Conservation (phyloP, 2,113 vertebrate genomes). For the Strigops habroptila region DNA sequence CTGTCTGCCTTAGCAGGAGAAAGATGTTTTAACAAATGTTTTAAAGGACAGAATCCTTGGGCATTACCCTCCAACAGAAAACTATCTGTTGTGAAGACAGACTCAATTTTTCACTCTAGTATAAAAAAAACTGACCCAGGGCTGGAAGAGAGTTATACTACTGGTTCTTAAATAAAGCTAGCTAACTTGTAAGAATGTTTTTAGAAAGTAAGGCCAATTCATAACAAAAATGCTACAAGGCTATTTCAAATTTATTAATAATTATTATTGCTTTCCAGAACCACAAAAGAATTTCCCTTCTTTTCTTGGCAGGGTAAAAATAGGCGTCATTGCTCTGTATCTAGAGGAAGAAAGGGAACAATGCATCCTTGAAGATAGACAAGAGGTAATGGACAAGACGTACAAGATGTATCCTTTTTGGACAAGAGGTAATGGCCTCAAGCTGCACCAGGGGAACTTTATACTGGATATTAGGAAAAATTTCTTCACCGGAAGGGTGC, state of each 20-base stretch:
- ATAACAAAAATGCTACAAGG: background rate
- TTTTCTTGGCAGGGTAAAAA: background rate
- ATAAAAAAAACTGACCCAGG: background rate
- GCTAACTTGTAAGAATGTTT: background rate
- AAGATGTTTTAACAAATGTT: accelerated
- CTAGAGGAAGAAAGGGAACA: background rate
- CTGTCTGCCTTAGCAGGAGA: background rate
- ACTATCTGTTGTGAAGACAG: background rate
- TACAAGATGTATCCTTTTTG: background rate
- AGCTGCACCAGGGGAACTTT: background rate
- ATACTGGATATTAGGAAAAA: background rate
- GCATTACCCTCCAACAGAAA: background rate
- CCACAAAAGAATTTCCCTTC: background rate
- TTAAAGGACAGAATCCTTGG: background rate
- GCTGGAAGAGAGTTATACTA: background rate
- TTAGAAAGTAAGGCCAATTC: background rate
- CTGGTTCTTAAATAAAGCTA: background rate
- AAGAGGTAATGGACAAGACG: background rate
- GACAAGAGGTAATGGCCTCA: background rate
- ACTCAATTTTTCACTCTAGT: background rate
- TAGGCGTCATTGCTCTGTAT: background rate
- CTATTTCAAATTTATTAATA: background rate
- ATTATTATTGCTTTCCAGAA: background rate
- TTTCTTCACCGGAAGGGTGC: background rate
- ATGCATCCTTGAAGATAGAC: background rate